A percentile compares a stretch with the other conserved stretches of the same genome.
Conservation (phyloP, 2,888 invertebrate species). For the Acronicta alni region DNA sequence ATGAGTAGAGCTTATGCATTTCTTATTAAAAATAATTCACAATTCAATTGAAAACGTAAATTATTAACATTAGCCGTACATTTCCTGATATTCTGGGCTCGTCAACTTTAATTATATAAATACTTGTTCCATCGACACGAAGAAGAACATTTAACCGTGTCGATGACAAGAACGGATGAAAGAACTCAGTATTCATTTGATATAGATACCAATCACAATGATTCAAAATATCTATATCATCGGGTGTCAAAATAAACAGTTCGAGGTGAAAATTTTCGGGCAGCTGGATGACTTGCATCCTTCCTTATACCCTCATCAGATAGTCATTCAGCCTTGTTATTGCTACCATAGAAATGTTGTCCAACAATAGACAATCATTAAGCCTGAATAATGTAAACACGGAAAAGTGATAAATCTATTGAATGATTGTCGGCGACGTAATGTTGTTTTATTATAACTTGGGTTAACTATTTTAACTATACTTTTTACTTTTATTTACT, state of each 20-base stretch:
- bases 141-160: too few relatives aligned
- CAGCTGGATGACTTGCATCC: constrained; percentile 60
- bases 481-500: not conserved
- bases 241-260: constrained; percentile 58
- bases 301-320: constrained; percentile 40
- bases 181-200: constrained; percentile 7
- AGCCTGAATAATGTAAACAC: constrained; percentile 53
- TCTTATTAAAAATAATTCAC: too few relatives aligned
- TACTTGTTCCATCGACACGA: too few relatives aligned
- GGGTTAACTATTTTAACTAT: not conserved
- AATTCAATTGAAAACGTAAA: too few relatives aligned
- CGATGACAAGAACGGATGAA: not conserved
- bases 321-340: constrained; percentile 54
- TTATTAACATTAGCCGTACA: too few relatives aligned
- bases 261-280: constrained; percentile 22
- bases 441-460: constrained; percentile 2
- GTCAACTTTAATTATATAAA: too few relatives aligned
- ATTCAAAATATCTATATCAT: constrained; percentile 51
- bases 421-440: constrained; percentile 8
- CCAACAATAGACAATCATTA: constrained; percentile 64
- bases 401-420: constrained; percentile 43
- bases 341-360: constrained; percentile 57
- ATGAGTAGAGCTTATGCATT: too few relatives aligned
- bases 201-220: constrained; percentile 52
- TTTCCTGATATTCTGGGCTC: too few relatives aligned